Conservation (phyloP, 2,888 invertebrate genomes). For the Boloria euphrosyne region DNA sequence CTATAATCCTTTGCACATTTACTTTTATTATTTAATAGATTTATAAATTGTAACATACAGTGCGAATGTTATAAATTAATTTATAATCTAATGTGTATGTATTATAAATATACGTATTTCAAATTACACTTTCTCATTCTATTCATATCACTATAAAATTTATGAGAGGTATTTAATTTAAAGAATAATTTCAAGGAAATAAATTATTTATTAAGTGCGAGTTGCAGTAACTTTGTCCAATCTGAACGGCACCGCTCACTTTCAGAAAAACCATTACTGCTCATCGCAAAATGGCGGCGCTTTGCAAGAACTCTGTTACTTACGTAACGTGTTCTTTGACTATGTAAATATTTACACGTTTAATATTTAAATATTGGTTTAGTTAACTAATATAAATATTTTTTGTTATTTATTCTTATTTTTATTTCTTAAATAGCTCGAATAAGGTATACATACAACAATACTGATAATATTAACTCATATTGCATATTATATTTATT, state of each 20-base stretch:
- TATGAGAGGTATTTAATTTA: too few relatives aligned
- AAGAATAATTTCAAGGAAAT: slow-evolving; percentile 8
- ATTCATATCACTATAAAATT: too few relatives aligned
- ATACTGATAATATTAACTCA: too few relatives aligned
- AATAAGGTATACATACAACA: too few relatives aligned
- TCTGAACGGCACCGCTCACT: slow-evolving; percentile 58
- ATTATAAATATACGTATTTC: neutral
- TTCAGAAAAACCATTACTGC: slow-evolving; percentile 64
- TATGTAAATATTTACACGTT: slow-evolving; percentile 14
- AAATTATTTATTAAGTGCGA: slow-evolving; percentile 7
- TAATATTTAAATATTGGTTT: neutral
- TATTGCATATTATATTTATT: too few relatives aligned
- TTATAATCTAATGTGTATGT: neutral
- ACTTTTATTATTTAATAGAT: neutral
- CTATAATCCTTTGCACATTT: neutral
- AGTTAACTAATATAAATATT: neutral
- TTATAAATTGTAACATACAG: too few relatives aligned
- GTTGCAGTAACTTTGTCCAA: slow-evolving; percentile 12
- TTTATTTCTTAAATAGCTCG: too few relatives aligned
- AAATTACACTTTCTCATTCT: neutral
- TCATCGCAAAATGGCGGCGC: slow-evolving; percentile 71
- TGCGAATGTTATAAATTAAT: neutral
- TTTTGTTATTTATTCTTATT: too few relatives aligned
- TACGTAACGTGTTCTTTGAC: slow-evolving; percentile 54
- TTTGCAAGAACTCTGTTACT: slow-evolving; percentile 49